Conservation (phyloP, 1,140 invertebrate species). For the Ceratoteleas bidentatus region DNA sequence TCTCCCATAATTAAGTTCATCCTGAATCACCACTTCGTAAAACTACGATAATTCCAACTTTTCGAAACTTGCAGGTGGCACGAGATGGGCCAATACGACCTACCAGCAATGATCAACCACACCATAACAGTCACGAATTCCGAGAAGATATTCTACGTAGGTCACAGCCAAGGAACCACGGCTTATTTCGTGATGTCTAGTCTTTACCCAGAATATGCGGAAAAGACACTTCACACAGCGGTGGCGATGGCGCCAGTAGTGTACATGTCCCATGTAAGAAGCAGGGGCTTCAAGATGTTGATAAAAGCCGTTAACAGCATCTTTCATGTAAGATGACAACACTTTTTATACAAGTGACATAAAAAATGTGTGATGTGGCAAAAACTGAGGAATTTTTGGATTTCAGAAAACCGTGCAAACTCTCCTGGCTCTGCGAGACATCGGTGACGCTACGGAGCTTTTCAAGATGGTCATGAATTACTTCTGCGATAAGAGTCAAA, state of each 20-base stretch:
- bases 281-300: slow-evolving; percentile 27
- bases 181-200: slow-evolving; percentile 85
- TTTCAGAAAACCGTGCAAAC: slow-evolving; percentile 14
- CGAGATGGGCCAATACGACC: slow-evolving; percentile 67
- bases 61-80: slow-evolving; percentile 76
- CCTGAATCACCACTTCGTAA: not conserved
- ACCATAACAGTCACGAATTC: slow-evolving; percentile 74
- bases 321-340: slow-evolving; percentile 6
- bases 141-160: slow-evolving; percentile 84
- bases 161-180: slow-evolving; percentile 85
- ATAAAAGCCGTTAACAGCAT: not conserved
- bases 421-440: slow-evolving; percentile 1
- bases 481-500: slow-evolving; percentile 1
- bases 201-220: slow-evolving; percentile 76
- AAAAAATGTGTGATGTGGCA: not conserved
- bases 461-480: slow-evolving; percentile 12
- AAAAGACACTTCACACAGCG: slow-evolving; percentile 80
- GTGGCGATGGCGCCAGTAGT: slow-evolving; percentile 83
- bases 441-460: not conserved
- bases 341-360: not conserved
- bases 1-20: not conserved
- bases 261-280: slow-evolving; percentile 75
- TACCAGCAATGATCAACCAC: slow-evolving; percentile 59
- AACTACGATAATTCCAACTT: not conserved
- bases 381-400: not conserved